Base-by-base conservation (phyloP, 2,113 vertebrate species). In the Tachycineta bicolor region DNA sequence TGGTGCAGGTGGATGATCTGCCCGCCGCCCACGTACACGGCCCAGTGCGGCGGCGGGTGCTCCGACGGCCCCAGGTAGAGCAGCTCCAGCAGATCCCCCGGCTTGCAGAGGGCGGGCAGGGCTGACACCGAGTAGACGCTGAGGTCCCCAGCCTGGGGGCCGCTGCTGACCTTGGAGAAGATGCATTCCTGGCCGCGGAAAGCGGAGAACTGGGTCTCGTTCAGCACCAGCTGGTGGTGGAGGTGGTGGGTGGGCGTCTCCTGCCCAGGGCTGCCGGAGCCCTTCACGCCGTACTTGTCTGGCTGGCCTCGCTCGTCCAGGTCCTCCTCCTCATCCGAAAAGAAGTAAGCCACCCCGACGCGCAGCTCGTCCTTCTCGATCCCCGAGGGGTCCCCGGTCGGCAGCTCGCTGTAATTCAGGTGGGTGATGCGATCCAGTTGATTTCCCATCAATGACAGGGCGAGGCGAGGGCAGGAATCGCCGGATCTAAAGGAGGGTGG, bases 351-450 rank as follows among this genome's bases (percentile, higher is more conserved):
- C 96, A 99, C 99, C 94, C 99, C 99, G 97, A 99, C 99, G 94
- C 99, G 98, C 94, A 99, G 98, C 98, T 99, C 99, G 99, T 99
- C 99, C 97, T 99, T 99, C 98, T 99, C 99, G 89, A 99, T 98
- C 96, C 99, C 99, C 92, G 99, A 99, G 93, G 99, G 99, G 98
- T 99, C 99, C 95, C 99, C 99, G 60, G 99, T 99, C 97, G 99
- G 99, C 98, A 99, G 97, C 97, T 99, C 99, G 97, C 99, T 99
- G 98, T 99, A 99, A 99, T 98, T 99, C 98, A 99, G 99, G 98
- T 99, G 99, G 97, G 99, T 99, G 98, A 99, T 99, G 98, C 99
- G 99, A 98, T 99, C 99, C 98, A 99, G 99, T 99, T 99, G 99
- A 98, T 99, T 99, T 98, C 99, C 99, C 99, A 99, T 99, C 99